Percentiles rank a stretch among this genome's conserved stretches.
These are phyloP conservation scores for Leptopilina myrica DNA, from an alignment of 2,888 invertebrate genomes.

Conservation along the genomic window DNA sequence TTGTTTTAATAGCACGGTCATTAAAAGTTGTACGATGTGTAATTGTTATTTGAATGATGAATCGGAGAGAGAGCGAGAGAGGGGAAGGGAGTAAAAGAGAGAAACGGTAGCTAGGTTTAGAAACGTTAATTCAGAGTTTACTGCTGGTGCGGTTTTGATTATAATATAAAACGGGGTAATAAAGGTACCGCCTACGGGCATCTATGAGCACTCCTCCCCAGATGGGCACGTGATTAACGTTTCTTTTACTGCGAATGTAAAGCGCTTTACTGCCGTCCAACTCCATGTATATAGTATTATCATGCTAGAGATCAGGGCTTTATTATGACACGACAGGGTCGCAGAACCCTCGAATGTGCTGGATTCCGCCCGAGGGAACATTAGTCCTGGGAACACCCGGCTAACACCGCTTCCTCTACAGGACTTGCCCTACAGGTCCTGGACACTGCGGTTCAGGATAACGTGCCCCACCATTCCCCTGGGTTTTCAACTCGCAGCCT, in stretches of 20 bases:
- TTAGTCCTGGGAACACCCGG: conserved; percentile 67
- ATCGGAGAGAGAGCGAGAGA: conserved; percentile 8
- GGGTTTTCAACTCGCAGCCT: conserved; percentile 34
- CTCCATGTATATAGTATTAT: conserved; percentile 59
- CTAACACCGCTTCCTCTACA: conserved; percentile 42
- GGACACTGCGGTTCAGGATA: conserved; percentile 51
- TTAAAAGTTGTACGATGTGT: conserved; percentile 8
- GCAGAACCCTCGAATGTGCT: conserved; percentile 53
- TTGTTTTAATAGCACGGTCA: not conserved
- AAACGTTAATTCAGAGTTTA: conserved; percentile 33
- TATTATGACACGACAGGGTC: conserved; percentile 63
- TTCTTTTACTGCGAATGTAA: conserved; percentile 69
- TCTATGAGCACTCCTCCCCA: conserved; percentile 50
- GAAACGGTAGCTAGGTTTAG: conserved; percentile 10
- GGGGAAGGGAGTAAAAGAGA: not conserved
- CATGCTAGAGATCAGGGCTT: conserved; percentile 68
- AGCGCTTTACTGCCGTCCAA: conserved; percentile 64
- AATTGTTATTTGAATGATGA: conserved; percentile 10
- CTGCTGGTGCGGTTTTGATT: conserved; percentile 31
- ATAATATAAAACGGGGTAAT: conserved; percentile 39
- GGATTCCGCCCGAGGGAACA: conserved; percentile 67
- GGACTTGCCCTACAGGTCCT: conserved; percentile 44
- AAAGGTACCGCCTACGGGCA: conserved; percentile 27
- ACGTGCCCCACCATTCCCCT: conserved; percentile 45
- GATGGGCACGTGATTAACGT: conserved; percentile 68